These are phyloP conservation scores for Metopolophium dirhodum DNA, from an alignment of 1,140 invertebrate genomes.

Conservation along the genomic window DNA sequence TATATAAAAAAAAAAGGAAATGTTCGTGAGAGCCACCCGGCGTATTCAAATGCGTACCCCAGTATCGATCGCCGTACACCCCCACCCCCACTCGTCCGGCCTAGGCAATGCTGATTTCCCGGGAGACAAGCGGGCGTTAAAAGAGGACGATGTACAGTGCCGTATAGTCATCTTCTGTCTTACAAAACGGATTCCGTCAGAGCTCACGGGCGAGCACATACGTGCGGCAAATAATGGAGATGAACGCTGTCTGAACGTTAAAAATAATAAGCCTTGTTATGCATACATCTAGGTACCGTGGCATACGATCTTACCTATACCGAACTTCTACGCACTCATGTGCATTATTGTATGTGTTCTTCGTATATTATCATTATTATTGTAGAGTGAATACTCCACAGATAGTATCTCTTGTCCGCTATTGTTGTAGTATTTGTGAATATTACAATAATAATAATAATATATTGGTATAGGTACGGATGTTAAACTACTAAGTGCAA, in stretches of 20 bases:
- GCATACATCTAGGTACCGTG: not conserved
- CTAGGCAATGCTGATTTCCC: conserved; percentile 46
- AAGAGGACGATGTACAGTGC: not conserved
- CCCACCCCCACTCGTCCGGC: not conserved
- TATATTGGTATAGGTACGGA: not conserved
- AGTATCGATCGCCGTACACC: conserved; percentile 15
- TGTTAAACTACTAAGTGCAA: not conserved
- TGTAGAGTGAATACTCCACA: not conserved
- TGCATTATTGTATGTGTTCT: not conserved
- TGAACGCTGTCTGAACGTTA: not conserved
- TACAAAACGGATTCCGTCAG: conserved; percentile 7
- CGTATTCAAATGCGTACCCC: conserved; percentile 37
- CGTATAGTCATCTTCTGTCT: not conserved
- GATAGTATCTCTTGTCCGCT: not conserved
- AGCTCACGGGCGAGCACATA: not conserved
- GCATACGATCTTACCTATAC: not conserved
- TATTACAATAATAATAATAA: not conserved
- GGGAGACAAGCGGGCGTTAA: conserved; percentile 35
- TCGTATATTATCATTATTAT: not conserved
- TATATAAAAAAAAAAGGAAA: not conserved
- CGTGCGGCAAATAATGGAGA: not conserved
- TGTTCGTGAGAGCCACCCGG: not conserved
- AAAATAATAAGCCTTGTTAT: not conserved
- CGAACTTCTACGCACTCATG: not conserved
- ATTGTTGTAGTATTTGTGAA: not conserved